Conservation (phyloP, 2,113 vertebrate species). For the Eudorcas thomsonii region DNA sequence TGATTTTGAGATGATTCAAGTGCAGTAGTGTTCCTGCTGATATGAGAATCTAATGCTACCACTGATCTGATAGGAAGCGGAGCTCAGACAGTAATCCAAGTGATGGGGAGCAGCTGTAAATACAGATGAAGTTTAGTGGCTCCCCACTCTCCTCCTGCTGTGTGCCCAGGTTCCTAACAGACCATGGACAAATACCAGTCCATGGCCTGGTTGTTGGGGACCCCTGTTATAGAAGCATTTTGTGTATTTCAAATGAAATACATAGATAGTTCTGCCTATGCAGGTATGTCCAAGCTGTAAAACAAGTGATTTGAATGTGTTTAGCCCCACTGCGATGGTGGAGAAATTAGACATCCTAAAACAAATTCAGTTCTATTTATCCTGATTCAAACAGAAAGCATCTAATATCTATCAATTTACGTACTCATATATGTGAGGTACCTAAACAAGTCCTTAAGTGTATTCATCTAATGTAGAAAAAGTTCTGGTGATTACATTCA, state of each 20-base stretch:
- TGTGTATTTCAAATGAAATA: not conserved
- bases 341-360: not conserved
- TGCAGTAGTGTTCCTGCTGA: not conserved
- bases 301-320: not conserved
- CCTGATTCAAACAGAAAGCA: not conserved
- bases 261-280: not conserved
- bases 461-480: not conserved
- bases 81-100: not conserved
- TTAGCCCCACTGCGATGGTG: not conserved
- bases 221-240: not conserved
- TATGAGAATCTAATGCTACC: not conserved
- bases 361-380: not conserved
- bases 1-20: not conserved
- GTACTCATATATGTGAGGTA: not conserved
- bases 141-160: not conserved
- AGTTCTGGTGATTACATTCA: not conserved
- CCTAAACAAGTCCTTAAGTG: not conserved
- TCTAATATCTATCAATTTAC: not conserved
- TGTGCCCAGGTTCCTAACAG: not conserved
- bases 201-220: not conserved
- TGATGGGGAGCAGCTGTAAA: not conserved
- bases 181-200: not conserved
- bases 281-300: not conserved
- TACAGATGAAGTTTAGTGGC: not conserved
- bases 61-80: not conserved